Evolutionary conservation across 2,797 vertebrate species (phyloP), one percentile per base, ranked within the genome.

Genomic region (Pitangus sulphuratus): DNA sequence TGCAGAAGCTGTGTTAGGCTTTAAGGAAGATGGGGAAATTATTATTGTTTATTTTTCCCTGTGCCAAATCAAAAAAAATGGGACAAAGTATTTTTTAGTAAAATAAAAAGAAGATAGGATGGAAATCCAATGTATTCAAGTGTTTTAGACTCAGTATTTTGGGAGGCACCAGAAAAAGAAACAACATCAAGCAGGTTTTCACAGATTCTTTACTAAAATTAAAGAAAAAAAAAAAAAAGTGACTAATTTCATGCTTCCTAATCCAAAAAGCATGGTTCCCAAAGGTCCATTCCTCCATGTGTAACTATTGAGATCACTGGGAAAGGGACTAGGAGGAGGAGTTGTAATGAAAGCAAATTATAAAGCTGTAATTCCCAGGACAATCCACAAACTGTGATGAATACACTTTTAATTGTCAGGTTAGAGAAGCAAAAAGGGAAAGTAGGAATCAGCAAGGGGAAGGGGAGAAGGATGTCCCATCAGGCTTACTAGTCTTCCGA

Each of bases 401-500:
- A 87, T 66, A 84, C 33, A 84, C 30, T 87, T 97, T 93, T 61
- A 93, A 89, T 50, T 79, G 60, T 60, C 75, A 77, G 50, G 56
- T 85, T 42, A 87, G 87, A 91, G 70, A 92, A 89, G 93, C 86
- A 64, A 79, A 87, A 94, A 89, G 84, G 84, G 87, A 64, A 87
- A 79, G 57, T 8, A 80, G 56, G 94, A 91, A 76, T 84, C 45
- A 51, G 69, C 77, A 81, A 56, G 48, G 87, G 92, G 8, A 25
- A 72, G 26, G 91, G 87, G n/a, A 78, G 57, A 77, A 89, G 84
- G 81, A 77, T 79, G 50, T 90, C 64, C 94, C 86, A 96, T 40
- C 86, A 95, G 68, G 87, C 84, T 94, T 92, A 83, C 93, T 87
- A 83, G 91, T 96, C 95, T 97, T 93, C 97, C 48, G 25, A 96